Evolutionary conservation across 2,797 vertebrate genomes (phyloP).

Genomic region (Spondyliosoma cantharus): DNA sequence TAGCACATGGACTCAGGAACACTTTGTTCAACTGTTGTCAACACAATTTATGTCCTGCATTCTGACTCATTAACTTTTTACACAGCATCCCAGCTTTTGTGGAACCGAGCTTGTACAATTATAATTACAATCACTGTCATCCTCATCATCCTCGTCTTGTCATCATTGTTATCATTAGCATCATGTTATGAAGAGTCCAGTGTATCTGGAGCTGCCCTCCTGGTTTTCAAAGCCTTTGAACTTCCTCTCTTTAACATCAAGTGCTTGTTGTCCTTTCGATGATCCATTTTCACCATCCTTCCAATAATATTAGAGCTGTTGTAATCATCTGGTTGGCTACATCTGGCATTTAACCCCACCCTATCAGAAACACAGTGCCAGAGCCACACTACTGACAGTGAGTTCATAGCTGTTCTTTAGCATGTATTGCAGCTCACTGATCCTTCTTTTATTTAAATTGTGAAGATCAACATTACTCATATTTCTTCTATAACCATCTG

Average conservation of each 20-base stretch:
- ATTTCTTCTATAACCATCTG: not conserved
- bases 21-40: too few species aligned
- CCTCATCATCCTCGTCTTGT: conserved; percentile 37
- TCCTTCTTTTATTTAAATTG: not conserved
- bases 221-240: conserved; percentile 61
- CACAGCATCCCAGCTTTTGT: too few species aligned
- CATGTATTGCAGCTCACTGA: not conserved
- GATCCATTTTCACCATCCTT: conserved; percentile 61
- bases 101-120: not conserved
- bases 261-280: conserved; percentile 54
- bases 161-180: conserved; percentile 39
- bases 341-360: conserved; percentile 20
- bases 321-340: conserved; percentile 20
- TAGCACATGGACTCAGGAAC: too few species aligned
- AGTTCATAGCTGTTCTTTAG: not conserved
- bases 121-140: conserved; percentile 25
- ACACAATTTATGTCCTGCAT: too few species aligned
- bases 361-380: not conserved
- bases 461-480: not conserved
- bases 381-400: not conserved
- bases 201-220: conserved; percentile 22
- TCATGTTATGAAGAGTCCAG: conserved; percentile 43
- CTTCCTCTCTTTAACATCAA: conserved; percentile 53
- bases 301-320: conserved; percentile 29
- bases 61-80: too few species aligned